Evolutionary conservation across 2,113 vertebrate genomes (phyloP).

Genomic region (Pachyramphus minor): DNA sequence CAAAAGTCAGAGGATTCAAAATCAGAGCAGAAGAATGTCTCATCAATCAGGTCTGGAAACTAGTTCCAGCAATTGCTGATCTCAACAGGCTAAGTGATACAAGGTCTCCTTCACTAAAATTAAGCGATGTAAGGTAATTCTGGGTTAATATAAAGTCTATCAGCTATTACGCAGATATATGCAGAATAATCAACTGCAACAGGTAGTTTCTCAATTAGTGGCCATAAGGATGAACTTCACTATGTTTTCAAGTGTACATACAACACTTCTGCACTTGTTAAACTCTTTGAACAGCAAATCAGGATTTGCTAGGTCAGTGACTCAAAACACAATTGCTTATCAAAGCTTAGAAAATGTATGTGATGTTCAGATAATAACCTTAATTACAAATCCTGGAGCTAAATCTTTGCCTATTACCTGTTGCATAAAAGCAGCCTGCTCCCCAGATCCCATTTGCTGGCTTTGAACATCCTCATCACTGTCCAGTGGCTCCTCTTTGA

Average conservation of each 20-base stretch:
- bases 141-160: constrained; percentile 50
- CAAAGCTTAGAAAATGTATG: constrained; percentile 31
- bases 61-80: constrained; percentile 61
- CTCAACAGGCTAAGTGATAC: constrained; percentile 65
- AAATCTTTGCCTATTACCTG: constrained; percentile 94
- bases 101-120: constrained; percentile 55
- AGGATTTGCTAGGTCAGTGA: constrained; percentile 49
- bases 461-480: constrained; percentile 88
- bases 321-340: constrained; percentile 49
- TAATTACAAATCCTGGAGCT: constrained; percentile 91
- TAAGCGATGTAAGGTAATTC: constrained; percentile 31
- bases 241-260: constrained; percentile 60
- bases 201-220: constrained; percentile 56
- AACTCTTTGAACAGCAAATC: constrained; percentile 53
- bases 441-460: constrained; percentile 83
- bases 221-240: constrained; percentile 52
- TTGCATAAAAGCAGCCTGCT: constrained; percentile 92
- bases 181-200: constrained; percentile 47
- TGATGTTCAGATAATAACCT: constrained; percentile 89
- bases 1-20: constrained; percentile 59
- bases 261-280: constrained; percentile 34
- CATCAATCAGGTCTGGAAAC: constrained; percentile 70
- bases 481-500: constrained; percentile 93
- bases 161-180: constrained; percentile 16
- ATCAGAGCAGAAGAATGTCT: constrained; percentile 55